Evolutionary conservation across 1,140 invertebrate genomes (phyloP).

Genomic region (Aphidius gifuensis): DNA sequence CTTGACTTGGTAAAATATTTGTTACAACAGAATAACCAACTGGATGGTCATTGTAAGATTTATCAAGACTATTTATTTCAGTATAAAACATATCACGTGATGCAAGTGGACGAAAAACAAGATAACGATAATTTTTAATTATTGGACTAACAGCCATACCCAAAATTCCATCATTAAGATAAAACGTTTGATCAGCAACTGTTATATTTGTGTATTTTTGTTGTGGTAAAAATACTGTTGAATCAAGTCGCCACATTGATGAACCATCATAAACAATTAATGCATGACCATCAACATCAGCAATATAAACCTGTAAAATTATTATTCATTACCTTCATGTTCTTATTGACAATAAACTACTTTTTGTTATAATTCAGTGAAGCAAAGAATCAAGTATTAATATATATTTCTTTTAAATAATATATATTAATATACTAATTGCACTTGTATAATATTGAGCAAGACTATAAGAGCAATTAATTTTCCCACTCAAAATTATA

Average conservation of each 20-base stretch:
- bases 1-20: constrained; percentile 45
- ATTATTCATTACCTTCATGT: no score
- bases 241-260: constrained; percentile 37
- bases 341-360: no score
- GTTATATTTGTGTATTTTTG: constrained; percentile 24
- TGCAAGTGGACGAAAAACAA: constrained; percentile 46
- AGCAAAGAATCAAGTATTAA: neutral
- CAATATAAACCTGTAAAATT: constrained; percentile 38
- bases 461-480: neutral
- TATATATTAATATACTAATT: neutral
- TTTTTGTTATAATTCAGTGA: neutral
- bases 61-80: constrained; percentile 28
- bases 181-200: constrained; percentile 40
- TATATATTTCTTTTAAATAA: no score
- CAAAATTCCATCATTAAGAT: constrained; percentile 45
- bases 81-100: constrained; percentile 39
- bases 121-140: constrained; percentile 15
- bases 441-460: neutral
- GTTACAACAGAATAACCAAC: constrained; percentile 38
- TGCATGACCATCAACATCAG: constrained; percentile 45
- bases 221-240: constrained; percentile 27
- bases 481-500: neutral
- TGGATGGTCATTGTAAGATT: constrained; percentile 20
- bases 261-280: constrained; percentile 36
- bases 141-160: constrained; percentile 42